phyloP scores from a whole-genome alignment of 2,113 vertebrate species.

The Toxostoma redivivum region DNA sequence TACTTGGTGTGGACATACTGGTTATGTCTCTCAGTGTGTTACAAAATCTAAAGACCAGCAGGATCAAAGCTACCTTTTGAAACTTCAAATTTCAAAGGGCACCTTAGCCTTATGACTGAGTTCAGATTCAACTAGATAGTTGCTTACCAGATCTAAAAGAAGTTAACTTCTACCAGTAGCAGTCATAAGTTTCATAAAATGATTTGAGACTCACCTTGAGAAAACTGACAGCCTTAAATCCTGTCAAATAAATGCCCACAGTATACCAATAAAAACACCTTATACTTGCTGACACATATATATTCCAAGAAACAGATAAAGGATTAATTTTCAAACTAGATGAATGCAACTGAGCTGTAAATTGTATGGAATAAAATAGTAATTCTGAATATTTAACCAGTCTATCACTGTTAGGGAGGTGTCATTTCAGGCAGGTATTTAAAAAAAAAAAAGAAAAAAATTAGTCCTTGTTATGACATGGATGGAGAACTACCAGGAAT shows the following conservation, averaged over 20 bases:
- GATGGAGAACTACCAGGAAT: background rate
- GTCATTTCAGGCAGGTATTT: background rate
- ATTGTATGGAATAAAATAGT: background rate
- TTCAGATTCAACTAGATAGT: background rate
- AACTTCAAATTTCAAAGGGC: background rate
- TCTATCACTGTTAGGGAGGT: background rate
- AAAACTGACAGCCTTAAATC: background rate
- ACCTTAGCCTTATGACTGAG: background rate
- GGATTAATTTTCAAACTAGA: background rate
- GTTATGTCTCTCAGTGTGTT: background rate
- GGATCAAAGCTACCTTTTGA: background rate
- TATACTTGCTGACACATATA: background rate
- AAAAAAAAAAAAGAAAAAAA: background rate
- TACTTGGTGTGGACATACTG: background rate
- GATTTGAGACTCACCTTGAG: background rate
- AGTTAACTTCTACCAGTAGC: background rate
- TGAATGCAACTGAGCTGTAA: background rate
- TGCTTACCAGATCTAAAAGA: background rate
- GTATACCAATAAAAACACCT: background rate
- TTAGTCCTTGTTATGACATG: too few species aligned
- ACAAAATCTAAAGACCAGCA: background rate
- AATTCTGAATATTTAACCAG: background rate
- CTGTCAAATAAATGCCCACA: background rate
- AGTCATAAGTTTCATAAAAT: background rate
- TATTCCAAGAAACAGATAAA: background rate